Conservation (phyloP, 2,113 vertebrate species). For the Ondatra zibethicus region DNA sequence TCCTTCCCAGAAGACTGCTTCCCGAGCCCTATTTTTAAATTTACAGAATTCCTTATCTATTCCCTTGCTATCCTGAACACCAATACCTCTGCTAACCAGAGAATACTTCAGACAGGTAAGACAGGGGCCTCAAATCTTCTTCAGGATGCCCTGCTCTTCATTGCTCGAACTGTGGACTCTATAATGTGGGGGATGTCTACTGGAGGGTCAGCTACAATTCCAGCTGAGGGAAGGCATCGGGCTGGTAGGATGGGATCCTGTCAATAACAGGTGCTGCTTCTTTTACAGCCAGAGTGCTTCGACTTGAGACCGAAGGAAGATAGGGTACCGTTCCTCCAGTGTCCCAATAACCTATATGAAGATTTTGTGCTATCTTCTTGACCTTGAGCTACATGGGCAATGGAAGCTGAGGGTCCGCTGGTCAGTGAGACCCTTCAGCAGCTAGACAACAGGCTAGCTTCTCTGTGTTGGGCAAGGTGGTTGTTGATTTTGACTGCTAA, state of each 20-base stretch:
- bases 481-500: not conserved
- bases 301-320: not conserved
- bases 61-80: not conserved
- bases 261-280: not conserved
- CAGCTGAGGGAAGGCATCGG: not conserved
- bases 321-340: not conserved
- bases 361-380: not conserved
- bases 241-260: not conserved
- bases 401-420: not conserved
- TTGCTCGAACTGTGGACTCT: not conserved
- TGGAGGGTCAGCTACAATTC: not conserved
- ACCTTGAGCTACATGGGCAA: not conserved
- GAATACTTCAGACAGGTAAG: not conserved
- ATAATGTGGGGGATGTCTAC: not conserved
- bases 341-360: not conserved
- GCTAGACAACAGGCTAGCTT: not conserved
- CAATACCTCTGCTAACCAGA: not conserved
- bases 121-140: not conserved
- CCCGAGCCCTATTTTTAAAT: not conserved
- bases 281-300: not conserved
- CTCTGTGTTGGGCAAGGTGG: not conserved
- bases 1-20: not conserved
- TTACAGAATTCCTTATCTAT: not conserved
- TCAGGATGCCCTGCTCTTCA: not conserved
- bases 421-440: not conserved